Evolutionary conservation across 2,888 invertebrate genomes (phyloP), one percentile per base, ranked within the genome.

Genomic region (Aspidiotus rigidus): DNA sequence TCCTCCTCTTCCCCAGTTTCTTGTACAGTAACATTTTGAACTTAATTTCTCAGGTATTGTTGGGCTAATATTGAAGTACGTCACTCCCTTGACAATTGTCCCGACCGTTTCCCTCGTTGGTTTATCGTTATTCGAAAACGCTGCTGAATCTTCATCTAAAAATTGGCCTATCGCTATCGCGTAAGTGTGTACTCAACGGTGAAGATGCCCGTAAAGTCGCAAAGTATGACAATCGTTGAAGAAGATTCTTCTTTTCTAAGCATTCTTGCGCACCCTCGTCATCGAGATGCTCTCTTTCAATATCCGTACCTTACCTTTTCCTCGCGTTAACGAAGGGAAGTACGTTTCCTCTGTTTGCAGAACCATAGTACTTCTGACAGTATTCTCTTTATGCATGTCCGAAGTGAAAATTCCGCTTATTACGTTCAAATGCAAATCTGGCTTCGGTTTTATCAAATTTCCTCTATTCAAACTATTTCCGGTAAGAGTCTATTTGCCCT

Each of bases 51-150:
- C 76, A 76, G 92, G 93, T 2, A 79, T 90, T 11, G 84, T 91
- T 71, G 91, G 91, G 0, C 81, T 86, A 28, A 76, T 91, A 67
- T 79, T 93, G 2, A 84, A 83, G 62, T 88, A 83, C 75, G 87
- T 93, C 64, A 90, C 92, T 0, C 93, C 93, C 0, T 78, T 93
- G 71, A 89, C 90, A 0, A 90, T 93, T 64, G 88, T 86, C 0
- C 92, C 92, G 0, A 90, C 91, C 0, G 89, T 93, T 9, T 85
- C 89, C 0, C 79, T 93, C 67, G 89, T 93, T 71, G 93, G 93
- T 0, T 78, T 93, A n/a, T 89, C 91, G 0, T 79, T 93, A 56
- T 90, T 92, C 76, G 86, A 87, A 76, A 88, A 89, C 77, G 91
- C 92, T 0, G 87, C 89, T 0, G 81, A 82, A 0, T 88, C 89